phyloP scores from a whole-genome alignment of 2,888 invertebrate genomes.

The Hemaris fuciformis region DNA sequence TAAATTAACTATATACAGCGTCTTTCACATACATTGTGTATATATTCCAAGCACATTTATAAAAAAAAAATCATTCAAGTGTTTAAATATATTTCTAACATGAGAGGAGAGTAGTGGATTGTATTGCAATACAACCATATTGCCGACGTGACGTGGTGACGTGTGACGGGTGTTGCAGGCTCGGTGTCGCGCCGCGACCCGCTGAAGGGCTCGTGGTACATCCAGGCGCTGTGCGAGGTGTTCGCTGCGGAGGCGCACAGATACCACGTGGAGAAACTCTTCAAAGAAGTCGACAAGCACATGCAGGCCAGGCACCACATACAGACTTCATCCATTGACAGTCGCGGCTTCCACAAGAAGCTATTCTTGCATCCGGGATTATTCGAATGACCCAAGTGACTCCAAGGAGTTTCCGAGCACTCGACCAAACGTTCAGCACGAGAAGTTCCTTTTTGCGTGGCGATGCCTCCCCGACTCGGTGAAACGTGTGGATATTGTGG shows the following conservation, averaged over 20 bases:
- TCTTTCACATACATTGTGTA: too few species aligned
- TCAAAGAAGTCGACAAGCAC: conserved; percentile 82
- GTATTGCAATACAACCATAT: too few species aligned
- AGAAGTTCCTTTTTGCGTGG: too few species aligned
- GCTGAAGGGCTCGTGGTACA: conserved; percentile 85
- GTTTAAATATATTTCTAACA: too few species aligned
- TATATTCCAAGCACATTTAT: too few species aligned
- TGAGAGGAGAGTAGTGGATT: too few species aligned
- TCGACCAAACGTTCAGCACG: neutral
- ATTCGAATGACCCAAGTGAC: conserved; percentile 50
- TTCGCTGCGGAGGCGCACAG: conserved; percentile 84
- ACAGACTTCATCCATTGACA: conserved; percentile 84
- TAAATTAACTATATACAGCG: too few species aligned
- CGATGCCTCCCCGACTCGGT: neutral
- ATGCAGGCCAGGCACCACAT: conserved; percentile 62
- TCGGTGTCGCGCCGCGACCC: conserved; percentile 83
- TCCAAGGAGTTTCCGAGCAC: neutral
- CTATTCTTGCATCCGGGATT: conserved; percentile 87
- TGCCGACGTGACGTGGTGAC: neutral
- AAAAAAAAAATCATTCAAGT: too few species aligned
- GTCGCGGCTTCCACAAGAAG: conserved; percentile 84
- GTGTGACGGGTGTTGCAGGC: conserved; percentile 51
- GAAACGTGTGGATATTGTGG: too few species aligned
- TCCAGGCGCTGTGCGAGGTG: conserved; percentile 84
- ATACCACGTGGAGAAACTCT: conserved; percentile 83